These are phyloP conservation scores for Camelus dromedarius DNA, from an alignment of 2,113 vertebrate species.

Conservation along the genomic window DNA sequence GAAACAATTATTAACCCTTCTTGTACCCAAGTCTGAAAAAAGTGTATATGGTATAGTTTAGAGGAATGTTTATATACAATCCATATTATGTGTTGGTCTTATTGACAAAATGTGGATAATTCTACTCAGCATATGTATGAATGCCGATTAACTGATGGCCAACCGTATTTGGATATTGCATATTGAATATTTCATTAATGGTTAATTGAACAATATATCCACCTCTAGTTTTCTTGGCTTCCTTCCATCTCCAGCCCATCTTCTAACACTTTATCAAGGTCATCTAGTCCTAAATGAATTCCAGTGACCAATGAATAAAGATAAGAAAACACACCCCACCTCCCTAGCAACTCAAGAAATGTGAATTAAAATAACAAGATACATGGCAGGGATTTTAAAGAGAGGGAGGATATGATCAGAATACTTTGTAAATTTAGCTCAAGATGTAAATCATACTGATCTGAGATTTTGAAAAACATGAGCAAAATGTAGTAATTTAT, in stretches of 20 bases:
- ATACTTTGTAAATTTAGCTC: constrained; percentile 31
- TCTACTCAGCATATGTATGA: background rate
- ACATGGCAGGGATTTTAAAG: background rate
- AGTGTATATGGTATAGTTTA: background rate
- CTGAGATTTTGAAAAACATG: background rate
- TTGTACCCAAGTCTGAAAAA: constrained; percentile 1
- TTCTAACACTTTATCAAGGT: background rate
- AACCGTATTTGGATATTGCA: background rate
- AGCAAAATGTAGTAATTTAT: background rate
- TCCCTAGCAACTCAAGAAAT: background rate
- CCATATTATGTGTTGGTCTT: background rate
- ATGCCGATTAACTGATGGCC: background rate
- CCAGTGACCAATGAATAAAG: background rate
- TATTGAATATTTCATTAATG: background rate
- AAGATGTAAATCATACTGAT: background rate
- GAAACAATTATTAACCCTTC: constrained; percentile 43
- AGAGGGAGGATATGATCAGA: background rate
- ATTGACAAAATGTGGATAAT: constrained; percentile 6
- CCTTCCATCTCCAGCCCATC: background rate
- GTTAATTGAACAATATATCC: background rate
- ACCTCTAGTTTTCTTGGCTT: constrained; percentile 5
- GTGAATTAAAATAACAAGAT: background rate
- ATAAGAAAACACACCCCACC: background rate
- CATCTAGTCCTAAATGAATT: constrained; percentile 13
- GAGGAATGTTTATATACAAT: background rate